These are phyloP conservation scores for Caiman crocodilus DNA, from an alignment of 2,797 vertebrate genomes.

Conservation along the genomic window DNA sequence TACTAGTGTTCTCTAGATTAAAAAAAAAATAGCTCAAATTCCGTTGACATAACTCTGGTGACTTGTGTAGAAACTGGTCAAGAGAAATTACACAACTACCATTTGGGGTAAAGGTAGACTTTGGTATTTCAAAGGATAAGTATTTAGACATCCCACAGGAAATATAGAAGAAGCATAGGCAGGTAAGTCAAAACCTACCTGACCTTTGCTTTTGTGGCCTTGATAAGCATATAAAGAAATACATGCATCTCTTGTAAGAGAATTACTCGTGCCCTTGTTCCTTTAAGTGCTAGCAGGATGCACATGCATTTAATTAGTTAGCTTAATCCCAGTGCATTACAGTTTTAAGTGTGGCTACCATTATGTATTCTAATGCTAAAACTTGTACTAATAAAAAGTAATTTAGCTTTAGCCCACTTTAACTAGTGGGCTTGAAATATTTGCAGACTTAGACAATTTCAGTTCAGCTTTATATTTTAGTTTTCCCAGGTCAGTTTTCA, in stretches of 20 bases:
- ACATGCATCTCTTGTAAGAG: constrained; percentile 6
- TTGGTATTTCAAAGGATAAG: constrained; percentile 6
- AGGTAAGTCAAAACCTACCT: neutral
- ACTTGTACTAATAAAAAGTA: constrained; percentile 18
- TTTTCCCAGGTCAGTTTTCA: neutral
- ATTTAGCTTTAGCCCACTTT: constrained; percentile 23
- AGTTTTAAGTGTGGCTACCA: neutral
- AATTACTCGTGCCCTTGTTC: neutral
- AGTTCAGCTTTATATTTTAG: neutral
- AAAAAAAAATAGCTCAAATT: constrained; percentile 41
- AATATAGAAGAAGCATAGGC: neutral
- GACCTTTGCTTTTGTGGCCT: neutral
- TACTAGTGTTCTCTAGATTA: constrained; percentile 31
- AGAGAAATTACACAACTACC: neutral
- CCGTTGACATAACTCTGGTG: neutral
- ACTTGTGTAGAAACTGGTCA: neutral
- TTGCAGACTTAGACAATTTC: neutral
- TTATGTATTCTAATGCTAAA: neutral
- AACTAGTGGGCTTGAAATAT: constrained; percentile 2
- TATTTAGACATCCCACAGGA: constrained; percentile 19
- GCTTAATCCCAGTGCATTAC: neutral
- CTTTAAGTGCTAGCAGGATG: neutral
- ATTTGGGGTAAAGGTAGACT: neutral
- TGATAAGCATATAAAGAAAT: neutral
- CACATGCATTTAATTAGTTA: neutral